Conservation (phyloP, 2,888 invertebrate species). For the Danaus chrysippus region DNA sequence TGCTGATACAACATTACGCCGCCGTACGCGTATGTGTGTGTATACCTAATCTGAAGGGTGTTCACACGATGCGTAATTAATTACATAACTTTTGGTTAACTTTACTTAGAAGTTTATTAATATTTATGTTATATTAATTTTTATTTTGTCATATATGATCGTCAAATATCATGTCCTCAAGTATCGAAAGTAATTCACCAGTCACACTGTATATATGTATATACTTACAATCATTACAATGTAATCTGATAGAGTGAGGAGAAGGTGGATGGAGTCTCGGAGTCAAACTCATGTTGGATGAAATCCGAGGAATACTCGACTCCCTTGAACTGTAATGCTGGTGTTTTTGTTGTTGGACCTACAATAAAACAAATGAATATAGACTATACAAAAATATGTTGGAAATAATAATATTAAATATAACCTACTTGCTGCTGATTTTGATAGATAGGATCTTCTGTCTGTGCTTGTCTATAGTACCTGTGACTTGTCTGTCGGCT, state of each 20-base stretch:
- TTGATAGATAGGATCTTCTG: constrained; percentile 73
- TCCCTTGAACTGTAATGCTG: constrained; percentile 71
- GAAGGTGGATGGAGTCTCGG: constrained; percentile 65
- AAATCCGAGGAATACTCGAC: constrained; percentile 65
- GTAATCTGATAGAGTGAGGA: constrained; percentile 63
- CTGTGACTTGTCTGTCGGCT: constrained; percentile 72
- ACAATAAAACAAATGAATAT: constrained; percentile 6
- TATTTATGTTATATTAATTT: no score
- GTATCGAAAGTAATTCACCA: no score
- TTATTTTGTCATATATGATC: no score
- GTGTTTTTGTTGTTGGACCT: constrained; percentile 74
- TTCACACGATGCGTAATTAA: no score
- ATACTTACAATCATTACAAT: constrained; percentile 65
- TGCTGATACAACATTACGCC: no score
- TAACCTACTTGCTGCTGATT: constrained; percentile 69
- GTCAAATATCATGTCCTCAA: no score
- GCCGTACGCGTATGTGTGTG: no score
- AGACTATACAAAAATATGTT: constrained; percentile 1
- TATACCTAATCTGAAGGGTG: no score
- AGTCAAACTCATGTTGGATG: constrained; percentile 66
- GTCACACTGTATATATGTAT: constrained; percentile 1
- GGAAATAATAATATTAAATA: not conserved
- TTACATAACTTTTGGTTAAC: no score
- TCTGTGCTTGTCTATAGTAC: constrained; percentile 59
- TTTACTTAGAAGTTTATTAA: no score